Base-by-base conservation (phyloP, 1,140 invertebrate genomes). In the Saccostrea echinata region DNA sequence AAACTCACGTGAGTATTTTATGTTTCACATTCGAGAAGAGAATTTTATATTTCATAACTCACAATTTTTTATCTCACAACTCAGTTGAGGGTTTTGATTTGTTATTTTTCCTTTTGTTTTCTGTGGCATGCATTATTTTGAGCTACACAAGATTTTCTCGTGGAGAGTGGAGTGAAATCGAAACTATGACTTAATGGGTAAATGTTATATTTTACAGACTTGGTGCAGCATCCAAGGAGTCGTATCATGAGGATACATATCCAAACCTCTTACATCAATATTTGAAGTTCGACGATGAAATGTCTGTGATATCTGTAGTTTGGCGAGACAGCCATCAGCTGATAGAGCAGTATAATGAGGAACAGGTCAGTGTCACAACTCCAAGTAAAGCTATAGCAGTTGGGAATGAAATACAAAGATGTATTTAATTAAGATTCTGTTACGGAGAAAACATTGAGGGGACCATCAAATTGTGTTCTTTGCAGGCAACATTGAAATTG, bases 211-310 rank as follows among this genome's bases (percentile, higher is more conserved):
- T 83, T 84, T 86, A n/a, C 87, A 94, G 93, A 84, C 86, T 91
- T n/a, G 93, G 94, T 84, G 92, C 93, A 24, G 89, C 92, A 18
- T 90, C 92, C 11, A 92, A 93, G 82, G 93, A 94, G 61, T 90
- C 91, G 3, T 92, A 91, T 33, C 95, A 95, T 89, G 95, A 95
- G 85, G 94, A 95, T 57, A 94, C 95, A 71, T 96, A 96, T 89
- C 95, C 96, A 87, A 94, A 94, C 55, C 92, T 96, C 43, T 94
- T 96, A 76, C 94, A 96, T 86, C 94, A 95, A 55, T 96, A 96
- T 93, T 93, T 96, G 84, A 95, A 95, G 84, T 97, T 97, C 93
- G 96, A 96, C 84, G 96, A 96, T 91, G 96, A 97, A 92, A 96
- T 97, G 96, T 96, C 95, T 71, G 94, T 95, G 86, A 96, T 96